phyloP scores from a whole-genome alignment of 2,888 invertebrate genomes.

The Prenolepis imparis region DNA sequence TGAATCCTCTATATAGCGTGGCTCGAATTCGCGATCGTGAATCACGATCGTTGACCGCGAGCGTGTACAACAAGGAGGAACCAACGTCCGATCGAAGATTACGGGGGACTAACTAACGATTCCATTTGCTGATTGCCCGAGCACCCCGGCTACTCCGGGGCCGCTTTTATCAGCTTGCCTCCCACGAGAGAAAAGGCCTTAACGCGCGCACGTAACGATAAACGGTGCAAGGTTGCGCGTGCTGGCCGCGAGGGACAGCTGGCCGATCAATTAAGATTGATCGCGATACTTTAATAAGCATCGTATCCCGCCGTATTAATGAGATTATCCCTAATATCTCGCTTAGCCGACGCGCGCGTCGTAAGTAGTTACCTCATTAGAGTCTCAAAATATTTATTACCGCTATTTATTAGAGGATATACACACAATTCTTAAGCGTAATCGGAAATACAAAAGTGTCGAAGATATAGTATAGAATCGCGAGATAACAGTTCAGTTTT shows the following conservation, averaged over 20 bases:
- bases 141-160: conserved; percentile 57
- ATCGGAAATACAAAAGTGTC: neutral
- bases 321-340: conserved; percentile 19
- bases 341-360: neutral
- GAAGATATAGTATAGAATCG: neutral
- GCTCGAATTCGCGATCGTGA: conserved; percentile 62
- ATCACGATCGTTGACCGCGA: conserved; percentile 67
- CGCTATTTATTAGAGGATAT: neutral
- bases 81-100: conserved; percentile 72
- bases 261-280: conserved; percentile 67
- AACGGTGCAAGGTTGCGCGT: conserved; percentile 55
- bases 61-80: conserved; percentile 73
- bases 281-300: conserved; percentile 44
- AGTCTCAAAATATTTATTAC: neutral
- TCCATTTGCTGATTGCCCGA: conserved; percentile 74
- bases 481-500: neutral
- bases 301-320: conserved; percentile 18
- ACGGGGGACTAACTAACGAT: conserved; percentile 73
- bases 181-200: conserved; percentile 57
- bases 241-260: conserved; percentile 21
- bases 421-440: neutral
- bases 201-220: conserved; percentile 58
- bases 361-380: neutral
- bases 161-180: conserved; percentile 64
- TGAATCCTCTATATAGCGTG: conserved; percentile 54